phyloP scores from a whole-genome alignment of 2,797 vertebrate genomes.

The Myotis myotis region DNA sequence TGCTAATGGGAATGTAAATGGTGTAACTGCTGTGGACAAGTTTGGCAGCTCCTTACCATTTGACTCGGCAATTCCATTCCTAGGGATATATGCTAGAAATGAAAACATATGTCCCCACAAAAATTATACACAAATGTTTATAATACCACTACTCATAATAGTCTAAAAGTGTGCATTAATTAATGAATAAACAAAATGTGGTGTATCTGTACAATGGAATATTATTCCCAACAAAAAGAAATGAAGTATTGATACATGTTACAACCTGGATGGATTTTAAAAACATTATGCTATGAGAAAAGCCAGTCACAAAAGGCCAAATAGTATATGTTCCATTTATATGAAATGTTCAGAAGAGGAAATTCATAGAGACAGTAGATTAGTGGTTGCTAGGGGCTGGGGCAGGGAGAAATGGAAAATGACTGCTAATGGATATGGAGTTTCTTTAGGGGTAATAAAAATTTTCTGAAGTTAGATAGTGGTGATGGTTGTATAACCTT shows the following conservation, averaged over 20 bases:
- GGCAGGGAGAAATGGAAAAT: not conserved
- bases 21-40: not conserved
- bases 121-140: not conserved
- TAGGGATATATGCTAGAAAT: not conserved
- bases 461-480: not conserved
- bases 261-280: not conserved
- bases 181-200: not conserved
- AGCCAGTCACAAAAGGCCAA: not conserved
- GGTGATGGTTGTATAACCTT: not conserved
- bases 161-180: not conserved
- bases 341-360: not conserved
- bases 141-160: not conserved
- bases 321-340: not conserved
- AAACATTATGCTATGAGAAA: not conserved
- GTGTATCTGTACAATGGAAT: not conserved
- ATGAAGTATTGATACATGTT: not conserved
- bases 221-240: not conserved
- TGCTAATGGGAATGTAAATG: not conserved
- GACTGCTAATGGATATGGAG: not conserved
- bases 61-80: not conserved
- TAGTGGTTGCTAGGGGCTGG: not conserved
- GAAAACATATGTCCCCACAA: not conserved
- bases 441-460: not conserved
- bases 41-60: not conserved
- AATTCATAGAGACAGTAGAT: not conserved